These are phyloP conservation scores for Rhopalosiphum nymphaeae DNA, from an alignment of 2,888 invertebrate species.

Conservation along the genomic window DNA sequence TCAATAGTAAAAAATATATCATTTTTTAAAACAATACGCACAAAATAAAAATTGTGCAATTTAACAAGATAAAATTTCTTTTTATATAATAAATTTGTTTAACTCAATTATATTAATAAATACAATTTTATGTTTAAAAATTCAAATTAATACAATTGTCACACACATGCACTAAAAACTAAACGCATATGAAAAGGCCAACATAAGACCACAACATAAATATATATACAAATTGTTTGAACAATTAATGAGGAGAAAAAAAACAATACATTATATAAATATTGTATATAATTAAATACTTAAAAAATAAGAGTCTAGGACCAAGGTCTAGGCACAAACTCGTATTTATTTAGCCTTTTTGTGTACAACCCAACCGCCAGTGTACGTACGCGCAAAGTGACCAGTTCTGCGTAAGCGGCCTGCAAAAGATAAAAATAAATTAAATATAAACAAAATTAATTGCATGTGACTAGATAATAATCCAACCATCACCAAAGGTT, in stretches of 20 bases:
- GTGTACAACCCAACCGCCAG: conserved; percentile 76
- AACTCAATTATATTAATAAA: conserved; percentile 57
- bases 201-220: conserved; percentile 39
- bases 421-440: conserved; percentile 69
- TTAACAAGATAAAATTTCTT: conserved; percentile 63
- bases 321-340: conserved; percentile 63
- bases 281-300: conserved; percentile 51
- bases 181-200: conserved; percentile 48
- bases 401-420: conserved; percentile 85
- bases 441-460: conserved; percentile 22
- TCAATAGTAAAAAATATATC: conserved; percentile 65
- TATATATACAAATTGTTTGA: conserved; percentile 60
- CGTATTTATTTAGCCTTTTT: conserved; percentile 61
- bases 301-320: conserved; percentile 63
- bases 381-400: conserved; percentile 85
- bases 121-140: conserved; percentile 57
- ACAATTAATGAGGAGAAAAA: conserved; percentile 51
- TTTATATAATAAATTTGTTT: conserved; percentile 63
- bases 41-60: conserved; percentile 60
- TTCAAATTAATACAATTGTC: conserved; percentile 60
- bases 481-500: conserved; percentile 40
- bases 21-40: conserved; percentile 60
- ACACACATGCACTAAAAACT: conserved; percentile 60
- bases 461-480: background rate
- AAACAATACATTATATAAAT: conserved; percentile 54